These are phyloP conservation scores for Peromyscus californicus DNA, from an alignment of 2,113 vertebrate genomes.

Conservation along the genomic window DNA sequence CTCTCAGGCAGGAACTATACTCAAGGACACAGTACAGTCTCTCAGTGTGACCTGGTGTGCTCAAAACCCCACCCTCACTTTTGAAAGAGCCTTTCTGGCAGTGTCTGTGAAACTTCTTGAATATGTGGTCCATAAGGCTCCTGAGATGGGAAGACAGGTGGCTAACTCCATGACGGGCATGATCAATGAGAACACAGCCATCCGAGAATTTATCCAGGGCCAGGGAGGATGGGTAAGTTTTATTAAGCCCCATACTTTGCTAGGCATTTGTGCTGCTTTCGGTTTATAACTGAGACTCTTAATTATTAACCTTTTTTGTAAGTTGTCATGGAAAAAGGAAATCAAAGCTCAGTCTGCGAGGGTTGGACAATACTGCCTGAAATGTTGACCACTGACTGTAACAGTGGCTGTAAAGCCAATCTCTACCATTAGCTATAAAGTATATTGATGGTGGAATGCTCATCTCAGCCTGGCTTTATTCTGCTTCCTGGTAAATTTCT, in stretches of 20 bases:
- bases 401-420: not conserved
- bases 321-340: not conserved
- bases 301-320: constrained; percentile 34
- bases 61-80: constrained; percentile 72
- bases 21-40: constrained; percentile 65
- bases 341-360: not conserved
- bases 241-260: not conserved
- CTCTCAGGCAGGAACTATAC: constrained; percentile 22
- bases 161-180: not conserved
- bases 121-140: not conserved
- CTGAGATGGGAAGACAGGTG: not conserved
- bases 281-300: not conserved
- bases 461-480: not conserved
- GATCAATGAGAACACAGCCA: constrained; percentile 74
- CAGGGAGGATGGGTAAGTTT: constrained; percentile 86
- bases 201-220: constrained; percentile 79
- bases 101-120: constrained; percentile 79
- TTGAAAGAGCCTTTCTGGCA: constrained; percentile 79
- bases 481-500: not conserved
- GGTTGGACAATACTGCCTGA: not conserved
- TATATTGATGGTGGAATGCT: not conserved
- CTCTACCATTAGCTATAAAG: not conserved
- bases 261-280: not conserved
- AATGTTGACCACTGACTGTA: not conserved
- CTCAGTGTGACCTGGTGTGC: constrained; percentile 76